Evolutionary conservation across 2,888 invertebrate species (phyloP), one percentile per base, ranked within the genome.

Genomic region (Monochamus alternatus): DNA sequence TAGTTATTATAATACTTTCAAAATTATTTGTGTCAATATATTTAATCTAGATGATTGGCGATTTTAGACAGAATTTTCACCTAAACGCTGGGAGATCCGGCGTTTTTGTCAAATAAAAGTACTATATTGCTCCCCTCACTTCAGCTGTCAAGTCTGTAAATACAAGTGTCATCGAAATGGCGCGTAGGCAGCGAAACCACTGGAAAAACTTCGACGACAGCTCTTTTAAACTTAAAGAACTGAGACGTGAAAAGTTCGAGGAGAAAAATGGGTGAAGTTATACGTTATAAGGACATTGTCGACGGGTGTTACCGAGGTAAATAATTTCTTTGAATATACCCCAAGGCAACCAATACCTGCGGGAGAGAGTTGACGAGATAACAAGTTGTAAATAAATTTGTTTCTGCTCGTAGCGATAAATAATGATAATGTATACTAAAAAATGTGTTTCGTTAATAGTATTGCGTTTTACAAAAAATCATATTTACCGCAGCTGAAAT

Each of bases 141-240:
- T 55, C 55, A n/a, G 55, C 55, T 14, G 55, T 55, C 55, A 55
- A 7, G 55, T n/a, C 14, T 55, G 32, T 65, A 65, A 22, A 65
- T 65, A 51, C 65, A 65, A 66, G 66, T 66, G 52, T 52, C 66
- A 66, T 51, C 51, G 66, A 51, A 52, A 12, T 12, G 31, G 31
- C 12, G 52, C 51, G 51, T 66, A 31, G 32, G 52, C 12, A 66
- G 51, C 52, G 9, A 14, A 66, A 30, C 66, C 30, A 52, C 51
- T 32, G 32, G 38, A 59, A 66, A 65, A 66, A 66, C 66, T 66
- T 66, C 51, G 32, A 66, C 9, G 52, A 31, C 66, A 31, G 32
- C 32, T 68, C 58, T 58, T 58, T 68, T 14, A 68, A 68, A 68
- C 32, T n/a, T 38, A 22, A 14, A 38, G 43, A 12, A 68, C 38